Conservation (phyloP, 1,140 invertebrate genomes). For the Orussus abietinus region DNA sequence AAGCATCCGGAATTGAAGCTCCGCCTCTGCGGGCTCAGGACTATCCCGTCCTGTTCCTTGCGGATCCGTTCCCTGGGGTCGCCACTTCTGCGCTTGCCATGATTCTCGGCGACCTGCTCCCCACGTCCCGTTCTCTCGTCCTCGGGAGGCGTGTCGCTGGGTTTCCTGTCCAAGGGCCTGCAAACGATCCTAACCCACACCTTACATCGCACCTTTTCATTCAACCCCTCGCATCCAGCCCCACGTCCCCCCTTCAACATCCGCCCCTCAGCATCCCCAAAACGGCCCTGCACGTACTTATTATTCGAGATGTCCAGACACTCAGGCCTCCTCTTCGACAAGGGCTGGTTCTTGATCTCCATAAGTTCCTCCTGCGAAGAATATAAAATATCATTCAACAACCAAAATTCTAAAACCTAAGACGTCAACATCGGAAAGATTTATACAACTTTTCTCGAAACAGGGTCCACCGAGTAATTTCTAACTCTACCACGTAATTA, state of each 20-base stretch:
- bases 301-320: conserved; percentile 59
- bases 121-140: conserved; percentile 54
- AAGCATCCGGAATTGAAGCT: conserved; percentile 82
- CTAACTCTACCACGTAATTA: no score
- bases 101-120: conserved; percentile 33
- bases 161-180: conserved; percentile 53
- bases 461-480: no score
- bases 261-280: no score
- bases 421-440: no score
- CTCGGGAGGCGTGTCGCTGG: conserved; percentile 60
- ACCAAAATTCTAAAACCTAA: no score
- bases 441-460: no score
- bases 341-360: conserved; percentile 56
- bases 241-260: no score
- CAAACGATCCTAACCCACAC: no score
- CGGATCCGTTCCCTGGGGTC: conserved; percentile 75
- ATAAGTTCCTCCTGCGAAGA: conserved; percentile 59
- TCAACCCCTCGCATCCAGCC: no score
- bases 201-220: no score
- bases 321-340: conserved; percentile 58
- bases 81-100: conserved; percentile 58
- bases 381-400: no score
- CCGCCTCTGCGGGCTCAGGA: conserved; percentile 75
- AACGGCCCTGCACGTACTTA: conserved; percentile 55
- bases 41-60: conserved; percentile 78